Evolutionary conservation across 2,113 vertebrate genomes (phyloP), one percentile per base, ranked within the genome.

Genomic region (Bambusicola thoracicus): DNA sequence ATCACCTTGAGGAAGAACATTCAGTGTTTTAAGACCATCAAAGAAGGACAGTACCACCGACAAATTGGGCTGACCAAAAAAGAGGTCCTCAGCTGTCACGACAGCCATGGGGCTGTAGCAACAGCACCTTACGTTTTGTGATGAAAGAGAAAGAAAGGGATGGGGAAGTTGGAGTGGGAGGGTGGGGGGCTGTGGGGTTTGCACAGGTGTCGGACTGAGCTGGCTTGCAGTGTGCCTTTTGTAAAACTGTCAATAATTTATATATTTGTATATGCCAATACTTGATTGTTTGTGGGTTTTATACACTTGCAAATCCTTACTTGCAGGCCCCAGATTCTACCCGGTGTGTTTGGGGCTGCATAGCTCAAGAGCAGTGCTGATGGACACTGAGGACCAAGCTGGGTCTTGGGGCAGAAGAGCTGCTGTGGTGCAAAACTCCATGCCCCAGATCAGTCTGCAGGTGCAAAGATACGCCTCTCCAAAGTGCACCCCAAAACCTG

Each of bases 21-120:
- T 67, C 97, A 95, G 46, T 99, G 99, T 95, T 97, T 99, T 96
- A 99, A 98, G 95, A 98, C 98, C 36, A 97, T 99, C 82, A 98
- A 97, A 90, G 98, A 98, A 94, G 98, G 98, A 8, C 97, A 98
- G 91, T 99, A 99, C 91, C 99, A 99, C 85, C 96, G 98, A 76
- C 98, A 98, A 81, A 98, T 98, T 2, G 98, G 99, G 21, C 97
- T 97, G 55, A 96, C 96, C 85, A 97, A 98, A 90, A 98, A 98
- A 93, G 98, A 99, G 46, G 91, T 98, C 38, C 97, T 99, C 53
- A 98, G 95, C 63, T 99, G 99, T 85, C 34, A 95, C 0, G 97
- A 98, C 51, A 76, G 93, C n/a, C 92, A 43, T 1, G 97, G 97
- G 10, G 87, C 94, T 0, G 25, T 97, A 46, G 95, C 91, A 68